Evolutionary conservation across 2,113 vertebrate species (phyloP), one percentile per base, ranked within the genome.

Genomic region (Heterotis niloticus): DNA sequence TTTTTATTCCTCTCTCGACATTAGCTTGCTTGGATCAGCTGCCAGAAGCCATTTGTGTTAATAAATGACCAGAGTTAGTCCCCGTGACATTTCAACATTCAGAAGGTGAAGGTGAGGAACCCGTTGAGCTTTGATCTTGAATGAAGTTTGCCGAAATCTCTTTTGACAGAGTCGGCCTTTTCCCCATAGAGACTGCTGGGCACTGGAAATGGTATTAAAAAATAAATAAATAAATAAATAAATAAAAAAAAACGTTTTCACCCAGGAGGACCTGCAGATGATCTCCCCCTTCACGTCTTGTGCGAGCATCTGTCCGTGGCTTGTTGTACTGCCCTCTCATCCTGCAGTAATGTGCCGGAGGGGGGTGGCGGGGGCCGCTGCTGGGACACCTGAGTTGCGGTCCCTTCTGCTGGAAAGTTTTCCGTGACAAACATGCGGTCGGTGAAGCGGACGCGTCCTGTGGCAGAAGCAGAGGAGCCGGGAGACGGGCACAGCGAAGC

Each of bases 71-170:
- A 76, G 64, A 54, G 79, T 65, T 76, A 78, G 77, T 26, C 75
- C 20, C 24, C 60, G 76, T 83, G 84, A 87, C 84, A 83, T 87
- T 85, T 85, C 78, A 82, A 69, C 81, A 79, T 81, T 76, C 73
- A 79, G 52, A 77, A 79, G 81, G 81, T 78, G 73, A 79, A 72
- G 76, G 74, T 69, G 71, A 79, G 78, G 73, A 76, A 74, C 80
- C 77, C 67, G 51, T 62, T 71, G 76, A 76, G 80, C 23, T 66
- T 75, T 80, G 66, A 62, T 77, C 81, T 81, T 83, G 81, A 86
- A 75, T 83, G 85, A 83, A 80, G 70, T 71, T 77, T 82, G 75
- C 28, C 62, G 76, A 67, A 79, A 84, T 83, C 20, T 13, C 65
- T 83, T 62, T 78, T 83, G 84, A 83, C 74, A 79, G 78, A 78